Conservation (phyloP, 2,113 vertebrate species). For the Rynchops niger region DNA sequence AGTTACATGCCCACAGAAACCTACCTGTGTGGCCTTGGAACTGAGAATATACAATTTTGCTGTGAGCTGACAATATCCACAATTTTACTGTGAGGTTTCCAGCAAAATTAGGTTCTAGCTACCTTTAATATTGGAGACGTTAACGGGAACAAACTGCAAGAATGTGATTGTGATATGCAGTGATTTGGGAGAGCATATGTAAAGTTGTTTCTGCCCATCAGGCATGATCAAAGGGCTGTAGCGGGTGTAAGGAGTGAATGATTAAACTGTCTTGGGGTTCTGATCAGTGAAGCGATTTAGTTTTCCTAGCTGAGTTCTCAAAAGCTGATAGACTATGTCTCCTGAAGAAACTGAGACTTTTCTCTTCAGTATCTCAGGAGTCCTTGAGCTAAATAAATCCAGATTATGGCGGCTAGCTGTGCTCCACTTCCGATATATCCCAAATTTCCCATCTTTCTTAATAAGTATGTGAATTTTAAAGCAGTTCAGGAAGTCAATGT, state of each 20-base stretch:
- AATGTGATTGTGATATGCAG: neutral
- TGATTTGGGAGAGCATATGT: neutral
- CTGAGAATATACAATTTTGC: neutral
- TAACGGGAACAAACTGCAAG: neutral
- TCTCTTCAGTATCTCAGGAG: neutral
- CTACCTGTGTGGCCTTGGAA: neutral
- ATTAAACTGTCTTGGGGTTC: neutral
- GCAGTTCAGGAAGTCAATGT: neutral
- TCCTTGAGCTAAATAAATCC: neutral
- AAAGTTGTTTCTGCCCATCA: neutral
- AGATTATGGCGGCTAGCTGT: neutral
- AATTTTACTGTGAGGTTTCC: neutral
- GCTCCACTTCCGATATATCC: neutral
- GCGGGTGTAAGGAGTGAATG: rapidly evolving
- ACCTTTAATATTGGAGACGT: neutral
- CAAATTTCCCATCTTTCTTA: neutral
- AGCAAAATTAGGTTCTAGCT: neutral
- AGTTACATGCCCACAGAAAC: neutral
- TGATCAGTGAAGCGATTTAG: neutral
- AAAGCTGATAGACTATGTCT: neutral
- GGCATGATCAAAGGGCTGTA: neutral
- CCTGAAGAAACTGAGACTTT: neutral
- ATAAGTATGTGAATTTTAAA: neutral
- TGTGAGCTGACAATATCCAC: neutral
- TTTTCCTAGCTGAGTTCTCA: neutral